Evolutionary conservation across 2,888 invertebrate genomes (phyloP), one percentile per base, ranked within the genome.

Genomic region (Lepidonotus clava): DNA sequence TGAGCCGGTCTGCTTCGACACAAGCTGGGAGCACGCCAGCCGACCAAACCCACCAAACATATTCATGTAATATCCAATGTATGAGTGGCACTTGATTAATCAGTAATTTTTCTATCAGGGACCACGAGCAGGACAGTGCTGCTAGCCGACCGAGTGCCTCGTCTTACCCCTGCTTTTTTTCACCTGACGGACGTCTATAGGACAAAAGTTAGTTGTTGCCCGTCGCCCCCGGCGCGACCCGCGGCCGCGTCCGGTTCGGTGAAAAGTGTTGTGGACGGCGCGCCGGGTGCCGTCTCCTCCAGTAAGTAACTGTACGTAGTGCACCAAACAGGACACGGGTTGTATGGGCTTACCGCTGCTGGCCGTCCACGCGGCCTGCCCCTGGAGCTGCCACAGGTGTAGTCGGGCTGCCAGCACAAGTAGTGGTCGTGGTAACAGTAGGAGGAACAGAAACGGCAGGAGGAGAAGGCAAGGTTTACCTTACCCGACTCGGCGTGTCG

Each of bases 271-370:
- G n/a, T n/a, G n/a, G n/a, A n/a, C n/a, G n/a, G n/a, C n/a, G n/a
- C n/a, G n/a, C n/a, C n/a, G n/a, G n/a, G n/a, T n/a, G n/a, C n/a
- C n/a, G n/a, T n/a, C n/a, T n/a, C n/a, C n/a, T n/a, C n/a, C n/a
- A n/a, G n/a, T n/a, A n/a, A n/a, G n/a, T 61, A n/a, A 2, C 24
- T n/a, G 71, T 71, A 38, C 38, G 38, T 34, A 71, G 34, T 34
- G 71, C 38, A 71, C n/a, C n/a, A 34, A 71, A 6, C 38, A 71
- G n/a, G 71, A 71, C 36, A 71, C n/a, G 38, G 36, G 36, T 11
- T 71, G 71, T 36, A 71, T 71, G 71, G 71, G 71, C 34, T 71
- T 71, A 34, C 71, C 46, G 18, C 46, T 8, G 46, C 8, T 71
- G 21, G 38, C 36, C 71, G 14, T 34, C 71, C 38, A 34, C 36